phyloP scores from a whole-genome alignment of 2,797 vertebrate genomes.

The Acanthurus leucopareius region DNA sequence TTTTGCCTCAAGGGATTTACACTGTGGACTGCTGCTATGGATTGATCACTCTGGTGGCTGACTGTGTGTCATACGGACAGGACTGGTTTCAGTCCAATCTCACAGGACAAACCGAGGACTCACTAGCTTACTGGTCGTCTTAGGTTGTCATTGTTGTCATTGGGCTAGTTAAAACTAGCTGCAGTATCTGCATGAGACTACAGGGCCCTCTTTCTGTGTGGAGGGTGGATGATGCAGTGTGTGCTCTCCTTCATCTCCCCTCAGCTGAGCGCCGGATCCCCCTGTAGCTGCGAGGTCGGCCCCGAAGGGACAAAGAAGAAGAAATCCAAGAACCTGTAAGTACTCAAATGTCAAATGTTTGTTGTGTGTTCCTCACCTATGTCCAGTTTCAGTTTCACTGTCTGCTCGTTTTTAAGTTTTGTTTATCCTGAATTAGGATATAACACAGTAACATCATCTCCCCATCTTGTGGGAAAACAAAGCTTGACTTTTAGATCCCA shows the following conservation, averaged over 20 bases:
- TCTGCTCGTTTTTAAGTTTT: constrained; percentile 2
- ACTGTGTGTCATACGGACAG: constrained; percentile 38
- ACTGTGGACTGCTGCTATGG: constrained; percentile 60
- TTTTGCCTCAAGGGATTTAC: constrained; percentile 50
- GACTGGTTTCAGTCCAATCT: constrained; percentile 16
- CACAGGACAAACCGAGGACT: constrained; percentile 25
- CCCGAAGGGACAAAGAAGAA: constrained; percentile 90
- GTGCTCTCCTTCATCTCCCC: constrained; percentile 81
- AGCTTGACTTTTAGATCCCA: background rate
- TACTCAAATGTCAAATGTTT: constrained; percentile 48
- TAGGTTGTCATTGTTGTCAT: constrained; percentile 7
- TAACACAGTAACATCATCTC: background rate
- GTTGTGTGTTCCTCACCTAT: constrained; percentile 1
- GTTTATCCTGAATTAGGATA: background rate
- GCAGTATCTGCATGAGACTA: constrained; percentile 43
- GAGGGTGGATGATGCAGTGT: constrained; percentile 79
- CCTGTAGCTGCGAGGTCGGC: constrained; percentile 88
- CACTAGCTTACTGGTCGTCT: constrained; percentile 3
- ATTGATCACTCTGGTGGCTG: constrained; percentile 63
- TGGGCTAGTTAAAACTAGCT: constrained; percentile 15
- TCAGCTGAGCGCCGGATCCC: constrained; percentile 89
- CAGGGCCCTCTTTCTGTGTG: constrained; percentile 57
- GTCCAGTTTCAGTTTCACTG: background rate
- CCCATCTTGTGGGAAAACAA: background rate
- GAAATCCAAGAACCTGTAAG: constrained; percentile 94